Evolutionary conservation across 2,888 invertebrate species (phyloP).

Genomic region (Hydropsyche betteni): DNA sequence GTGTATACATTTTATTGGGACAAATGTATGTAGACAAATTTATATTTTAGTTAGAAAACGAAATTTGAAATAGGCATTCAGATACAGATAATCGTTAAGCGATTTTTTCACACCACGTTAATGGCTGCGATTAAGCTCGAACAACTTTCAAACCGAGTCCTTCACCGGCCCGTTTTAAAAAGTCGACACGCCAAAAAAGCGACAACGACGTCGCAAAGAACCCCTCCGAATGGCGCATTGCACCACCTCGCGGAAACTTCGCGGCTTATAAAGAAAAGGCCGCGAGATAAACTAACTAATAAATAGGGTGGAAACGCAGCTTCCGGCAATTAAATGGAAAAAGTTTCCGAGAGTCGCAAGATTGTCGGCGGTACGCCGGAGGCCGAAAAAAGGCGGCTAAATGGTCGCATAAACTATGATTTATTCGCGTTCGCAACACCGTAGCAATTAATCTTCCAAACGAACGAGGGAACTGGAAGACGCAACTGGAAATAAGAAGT

Average conservation of each 20-base stretch:
- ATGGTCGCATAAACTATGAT: conserved; percentile 28
- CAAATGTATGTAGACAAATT: too few species aligned
- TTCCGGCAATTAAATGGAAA: conserved; percentile 25
- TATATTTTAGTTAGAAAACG: too few species aligned
- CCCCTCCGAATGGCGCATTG: conserved; percentile 7
- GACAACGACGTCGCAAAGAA: too few species aligned
- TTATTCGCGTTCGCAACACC: conserved; percentile 22
- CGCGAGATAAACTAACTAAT: conserved; percentile 19
- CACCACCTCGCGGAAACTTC: conserved; percentile 23
- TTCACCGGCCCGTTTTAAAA: too few species aligned
- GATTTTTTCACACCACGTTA: background rate
- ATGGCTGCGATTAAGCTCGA: conserved; percentile 4
- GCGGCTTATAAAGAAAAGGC: conserved; percentile 18
- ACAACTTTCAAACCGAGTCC: background rate
- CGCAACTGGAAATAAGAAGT: background rate
- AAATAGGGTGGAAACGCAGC: conserved; percentile 23
- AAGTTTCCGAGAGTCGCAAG: conserved; percentile 23
- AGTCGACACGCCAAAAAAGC: background rate
- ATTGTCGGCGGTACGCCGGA: background rate
- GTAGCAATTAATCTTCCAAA: conserved; percentile 13
- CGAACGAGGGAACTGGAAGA: background rate
- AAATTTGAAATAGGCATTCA: too few species aligned
- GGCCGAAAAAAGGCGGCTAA: conserved; percentile 1
- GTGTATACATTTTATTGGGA: too few species aligned
- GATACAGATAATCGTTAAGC: background rate